Conservation (phyloP, 2,888 invertebrate genomes). For the Callosobruchus maculatus region DNA sequence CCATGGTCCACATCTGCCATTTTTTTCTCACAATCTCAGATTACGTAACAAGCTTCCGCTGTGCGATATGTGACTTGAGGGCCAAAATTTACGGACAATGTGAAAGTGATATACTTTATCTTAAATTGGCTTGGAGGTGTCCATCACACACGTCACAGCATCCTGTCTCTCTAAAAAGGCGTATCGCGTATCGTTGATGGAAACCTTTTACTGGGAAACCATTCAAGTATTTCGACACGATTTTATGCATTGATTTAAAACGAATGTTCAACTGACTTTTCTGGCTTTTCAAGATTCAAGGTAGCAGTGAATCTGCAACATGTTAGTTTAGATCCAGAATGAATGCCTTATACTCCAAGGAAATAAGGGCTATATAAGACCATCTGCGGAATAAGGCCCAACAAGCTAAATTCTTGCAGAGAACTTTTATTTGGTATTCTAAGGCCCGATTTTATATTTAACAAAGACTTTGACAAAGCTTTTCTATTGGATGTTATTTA, state of each 20-base stretch:
- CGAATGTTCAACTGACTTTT: neutral
- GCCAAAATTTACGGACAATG: neutral
- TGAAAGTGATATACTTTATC: neutral
- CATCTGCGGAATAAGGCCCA: no score
- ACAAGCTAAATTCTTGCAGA: no score
- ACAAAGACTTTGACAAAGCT: no score
- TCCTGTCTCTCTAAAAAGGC: neutral
- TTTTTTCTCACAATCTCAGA: neutral
- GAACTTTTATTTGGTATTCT: no score
- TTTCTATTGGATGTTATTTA: no score
- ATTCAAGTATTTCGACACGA: neutral
- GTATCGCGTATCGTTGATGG: neutral
- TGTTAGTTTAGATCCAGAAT: no score
- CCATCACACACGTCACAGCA: neutral
- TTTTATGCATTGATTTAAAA: neutral
- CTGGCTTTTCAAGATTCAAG: neutral
- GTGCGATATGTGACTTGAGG: neutral
- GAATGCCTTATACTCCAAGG: no score
- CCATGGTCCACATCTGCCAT: neutral
- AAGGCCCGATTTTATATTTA: no score
- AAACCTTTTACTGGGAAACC: neutral
- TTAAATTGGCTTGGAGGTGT: neutral
- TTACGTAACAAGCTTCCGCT: neutral
- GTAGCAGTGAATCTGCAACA: no score
- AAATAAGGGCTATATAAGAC: no score